Conservation (phyloP, 2,113 vertebrate species). For the Mus spicilegus region DNA sequence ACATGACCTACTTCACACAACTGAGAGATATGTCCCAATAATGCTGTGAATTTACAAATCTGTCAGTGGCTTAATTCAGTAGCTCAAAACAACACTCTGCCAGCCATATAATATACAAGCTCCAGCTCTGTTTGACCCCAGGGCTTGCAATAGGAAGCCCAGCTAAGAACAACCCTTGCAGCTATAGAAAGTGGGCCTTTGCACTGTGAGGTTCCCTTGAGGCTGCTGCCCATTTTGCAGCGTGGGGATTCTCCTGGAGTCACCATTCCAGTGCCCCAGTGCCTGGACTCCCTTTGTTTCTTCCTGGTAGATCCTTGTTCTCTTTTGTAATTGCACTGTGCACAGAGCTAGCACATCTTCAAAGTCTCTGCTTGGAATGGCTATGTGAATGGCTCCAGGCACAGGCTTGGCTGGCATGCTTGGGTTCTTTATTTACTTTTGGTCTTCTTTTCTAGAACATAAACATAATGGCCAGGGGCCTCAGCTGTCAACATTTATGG, state of each 20-base stretch:
- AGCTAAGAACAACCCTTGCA: not conserved
- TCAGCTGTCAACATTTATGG: not conserved
- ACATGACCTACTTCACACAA: not conserved
- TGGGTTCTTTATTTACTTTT: not conserved
- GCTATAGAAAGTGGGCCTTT: not conserved
- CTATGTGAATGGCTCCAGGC: too few relatives aligned
- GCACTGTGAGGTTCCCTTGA: not conserved
- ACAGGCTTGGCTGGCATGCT: not conserved
- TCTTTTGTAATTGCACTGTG: not conserved
- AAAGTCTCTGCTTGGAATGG: not conserved
- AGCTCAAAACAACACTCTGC: not conserved
- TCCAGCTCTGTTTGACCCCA: not conserved
- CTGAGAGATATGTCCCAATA: not conserved
- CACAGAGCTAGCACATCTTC: not conserved
- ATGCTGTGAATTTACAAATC: not conserved
- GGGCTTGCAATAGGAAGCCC: not conserved
- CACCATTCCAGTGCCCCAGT: not conserved
- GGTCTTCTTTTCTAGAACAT: slow-evolving; percentile 10
- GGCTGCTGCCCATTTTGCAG: not conserved
- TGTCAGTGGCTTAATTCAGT: not conserved
- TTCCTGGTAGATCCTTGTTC: not conserved
- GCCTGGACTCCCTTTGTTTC: not conserved
- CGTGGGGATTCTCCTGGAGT: not conserved
- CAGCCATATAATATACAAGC: not conserved
- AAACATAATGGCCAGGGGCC: not conserved